Percentiles rank a stretch among this genome's conserved stretches.
phyloP scores from a whole-genome alignment of 2,113 vertebrate genomes.

The Sula dactylatra region DNA sequence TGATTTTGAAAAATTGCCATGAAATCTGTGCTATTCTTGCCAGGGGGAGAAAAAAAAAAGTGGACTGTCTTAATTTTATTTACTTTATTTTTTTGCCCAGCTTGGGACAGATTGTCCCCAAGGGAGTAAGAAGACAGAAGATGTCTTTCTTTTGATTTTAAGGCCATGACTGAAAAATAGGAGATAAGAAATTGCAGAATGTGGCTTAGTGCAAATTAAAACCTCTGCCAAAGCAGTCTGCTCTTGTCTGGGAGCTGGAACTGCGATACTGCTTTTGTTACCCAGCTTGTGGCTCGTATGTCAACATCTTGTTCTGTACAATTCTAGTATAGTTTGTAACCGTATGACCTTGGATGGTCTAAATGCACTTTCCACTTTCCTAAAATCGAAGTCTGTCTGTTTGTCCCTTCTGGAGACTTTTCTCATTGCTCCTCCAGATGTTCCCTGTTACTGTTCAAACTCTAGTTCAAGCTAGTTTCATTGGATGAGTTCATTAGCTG shows the following conservation, averaged over 20 bases:
- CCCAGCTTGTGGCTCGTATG: background rate
- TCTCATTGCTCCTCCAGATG: background rate
- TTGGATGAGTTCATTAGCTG: background rate
- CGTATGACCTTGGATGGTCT: background rate
- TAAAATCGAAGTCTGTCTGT: background rate
- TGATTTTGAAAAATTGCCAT: background rate
- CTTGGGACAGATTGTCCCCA: background rate
- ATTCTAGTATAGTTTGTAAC: background rate
- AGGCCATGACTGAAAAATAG: background rate
- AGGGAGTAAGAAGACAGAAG: background rate
- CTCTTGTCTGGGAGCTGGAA: background rate
- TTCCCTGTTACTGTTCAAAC: background rate
- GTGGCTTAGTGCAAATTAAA: background rate
- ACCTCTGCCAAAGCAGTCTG: background rate
- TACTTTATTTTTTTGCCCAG: background rate
- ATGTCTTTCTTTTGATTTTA: background rate
- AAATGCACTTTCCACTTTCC: background rate
- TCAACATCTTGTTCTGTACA: background rate
- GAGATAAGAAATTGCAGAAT: background rate
- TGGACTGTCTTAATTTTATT: background rate
- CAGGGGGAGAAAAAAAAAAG: rapidly evolving
- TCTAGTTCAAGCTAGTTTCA: background rate
- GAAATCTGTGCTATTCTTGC: background rate
- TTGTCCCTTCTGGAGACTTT: background rate
- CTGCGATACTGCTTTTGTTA: background rate